Evolutionary conservation across 2,113 vertebrate genomes (phyloP).

Genomic region (Galemys pyrenaicus): DNA sequence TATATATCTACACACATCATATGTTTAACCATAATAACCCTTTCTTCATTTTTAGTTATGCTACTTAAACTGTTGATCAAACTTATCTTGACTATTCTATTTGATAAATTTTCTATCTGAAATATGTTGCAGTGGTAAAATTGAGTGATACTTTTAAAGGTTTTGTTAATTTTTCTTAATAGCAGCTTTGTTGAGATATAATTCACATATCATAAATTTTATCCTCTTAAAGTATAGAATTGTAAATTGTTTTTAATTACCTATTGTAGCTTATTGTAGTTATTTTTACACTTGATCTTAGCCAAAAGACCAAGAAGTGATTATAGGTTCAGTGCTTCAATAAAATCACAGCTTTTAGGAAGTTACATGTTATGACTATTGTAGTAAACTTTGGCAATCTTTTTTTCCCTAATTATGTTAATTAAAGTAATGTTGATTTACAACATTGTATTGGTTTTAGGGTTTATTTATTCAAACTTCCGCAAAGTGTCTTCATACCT

Average conservation of each 20-base stretch:
- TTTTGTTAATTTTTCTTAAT: constrained; percentile 42
- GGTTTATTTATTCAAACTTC: too few species aligned
- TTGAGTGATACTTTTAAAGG: not conserved
- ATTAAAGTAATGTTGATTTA: too few species aligned
- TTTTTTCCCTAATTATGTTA: too few species aligned
- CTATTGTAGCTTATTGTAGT: constrained; percentile 3
- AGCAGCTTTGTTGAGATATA: not conserved
- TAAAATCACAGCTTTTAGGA: not conserved
- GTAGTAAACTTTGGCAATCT: not conserved
- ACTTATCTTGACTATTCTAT: not conserved
- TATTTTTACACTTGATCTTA: too few species aligned
- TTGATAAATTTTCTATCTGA: constrained; percentile 20
- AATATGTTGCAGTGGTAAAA: not conserved
- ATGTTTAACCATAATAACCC: not conserved
- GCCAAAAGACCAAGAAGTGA: too few species aligned
- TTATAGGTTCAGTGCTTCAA: not conserved
- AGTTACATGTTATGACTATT: not conserved
- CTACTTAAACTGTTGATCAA: not conserved
- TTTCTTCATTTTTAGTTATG: constrained; percentile 31
- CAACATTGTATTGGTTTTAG: too few species aligned
- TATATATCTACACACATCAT: not conserved
- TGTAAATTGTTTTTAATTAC: not conserved
- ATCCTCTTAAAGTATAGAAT: not conserved
- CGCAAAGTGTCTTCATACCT: too few species aligned
- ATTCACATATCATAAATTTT: constrained; percentile 4